A percentile compares a stretch with the other conserved stretches of the same genome.
Conservation (phyloP, 1,140 invertebrate genomes). For the Leguminivora glycinivorella region DNA sequence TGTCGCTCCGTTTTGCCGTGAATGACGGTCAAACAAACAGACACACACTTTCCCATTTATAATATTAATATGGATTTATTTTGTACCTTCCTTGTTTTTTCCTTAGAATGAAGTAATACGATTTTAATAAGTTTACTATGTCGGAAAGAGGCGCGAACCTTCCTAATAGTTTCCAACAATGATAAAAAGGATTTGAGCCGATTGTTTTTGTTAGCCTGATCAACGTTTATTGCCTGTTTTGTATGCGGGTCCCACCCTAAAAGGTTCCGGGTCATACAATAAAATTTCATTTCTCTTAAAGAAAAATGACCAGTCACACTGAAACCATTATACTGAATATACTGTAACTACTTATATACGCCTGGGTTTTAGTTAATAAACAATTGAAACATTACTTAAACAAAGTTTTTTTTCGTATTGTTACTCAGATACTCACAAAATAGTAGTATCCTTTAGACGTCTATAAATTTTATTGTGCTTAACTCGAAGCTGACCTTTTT, state of each 20-base stretch:
- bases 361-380: not conserved
- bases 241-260: conserved; percentile 61
- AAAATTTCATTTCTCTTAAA: conserved; percentile 62
- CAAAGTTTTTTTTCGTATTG: not conserved
- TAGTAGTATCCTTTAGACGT: not conserved
- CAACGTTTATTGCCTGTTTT: conserved; percentile 66
- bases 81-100: no score
- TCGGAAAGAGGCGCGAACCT: conserved; percentile 8
- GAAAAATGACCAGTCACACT: conserved; percentile 41
- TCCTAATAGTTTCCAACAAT: conserved; percentile 45
- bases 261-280: conserved; percentile 58
- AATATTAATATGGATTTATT: no score
- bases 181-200: conserved; percentile 54
- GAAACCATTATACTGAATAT: conserved; percentile 10
- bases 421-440: no score
- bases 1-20: no score
- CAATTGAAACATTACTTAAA: not conserved
- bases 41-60: no score
- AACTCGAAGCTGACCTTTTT: not conserved
- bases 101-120: not conserved
- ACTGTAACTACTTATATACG: not conserved
- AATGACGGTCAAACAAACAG: no score
- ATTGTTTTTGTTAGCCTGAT: conserved; percentile 64
- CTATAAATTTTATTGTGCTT: no score
- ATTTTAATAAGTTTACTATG: no score